Conservation (phyloP, 1,140 invertebrate genomes). For the Cydia splendana region DNA sequence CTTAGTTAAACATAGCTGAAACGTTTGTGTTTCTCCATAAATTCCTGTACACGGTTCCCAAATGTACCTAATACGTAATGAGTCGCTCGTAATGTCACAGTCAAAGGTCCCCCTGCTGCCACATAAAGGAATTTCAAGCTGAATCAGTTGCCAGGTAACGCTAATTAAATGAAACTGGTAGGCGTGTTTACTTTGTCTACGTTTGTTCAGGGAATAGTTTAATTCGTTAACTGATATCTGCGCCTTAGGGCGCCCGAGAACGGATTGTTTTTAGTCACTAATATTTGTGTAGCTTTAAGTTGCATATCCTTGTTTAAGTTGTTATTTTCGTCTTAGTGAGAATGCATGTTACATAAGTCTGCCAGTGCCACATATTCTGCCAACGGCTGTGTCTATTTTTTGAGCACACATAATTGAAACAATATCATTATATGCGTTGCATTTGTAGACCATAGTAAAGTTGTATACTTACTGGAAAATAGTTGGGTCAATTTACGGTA, state of each 20-base stretch:
- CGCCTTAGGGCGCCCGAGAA: not conserved
- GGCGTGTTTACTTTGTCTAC: constrained; percentile 40
- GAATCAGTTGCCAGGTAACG: constrained; percentile 41
- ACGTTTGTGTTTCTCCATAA: too few species aligned
- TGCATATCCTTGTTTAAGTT: not conserved
- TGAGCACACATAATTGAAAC: too few species aligned
- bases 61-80: not conserved
- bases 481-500: too few species aligned
- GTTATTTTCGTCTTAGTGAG: too few species aligned
- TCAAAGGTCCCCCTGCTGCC: not conserved
- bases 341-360: too few species aligned
- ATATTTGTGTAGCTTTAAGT: not conserved
- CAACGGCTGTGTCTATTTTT: too few species aligned
- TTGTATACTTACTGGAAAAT: too few species aligned
- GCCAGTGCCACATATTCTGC: too few species aligned
- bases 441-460: too few species aligned
- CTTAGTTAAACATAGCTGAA: too few species aligned
- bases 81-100: not conserved
- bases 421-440: too few species aligned
- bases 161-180: constrained; percentile 47
- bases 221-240: constrained; percentile 34
- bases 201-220: constrained; percentile 40
- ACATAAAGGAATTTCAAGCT: constrained; percentile 33
- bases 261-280: not conserved
- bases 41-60: not conserved